These are phyloP conservation scores for Halocynthia roretzi DNA, from an alignment of 23 tunicate genomes.

Conservation along the genomic window DNA sequence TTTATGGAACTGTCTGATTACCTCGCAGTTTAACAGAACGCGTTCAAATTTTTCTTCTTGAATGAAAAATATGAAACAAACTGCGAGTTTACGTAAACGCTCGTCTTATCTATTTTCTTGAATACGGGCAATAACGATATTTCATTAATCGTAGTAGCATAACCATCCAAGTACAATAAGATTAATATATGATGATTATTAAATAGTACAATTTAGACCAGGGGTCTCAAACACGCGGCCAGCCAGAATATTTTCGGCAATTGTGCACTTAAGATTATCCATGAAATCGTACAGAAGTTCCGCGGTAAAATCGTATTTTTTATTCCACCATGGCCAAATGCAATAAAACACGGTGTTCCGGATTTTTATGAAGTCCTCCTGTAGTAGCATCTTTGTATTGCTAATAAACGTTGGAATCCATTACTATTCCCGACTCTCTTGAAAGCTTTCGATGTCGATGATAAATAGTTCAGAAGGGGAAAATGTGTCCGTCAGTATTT, in stretches of 20 bases:
- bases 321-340: conserved; percentile 22
- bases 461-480: background rate
- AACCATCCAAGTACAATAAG: no score
- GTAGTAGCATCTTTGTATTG: background rate
- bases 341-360: conserved; percentile 18
- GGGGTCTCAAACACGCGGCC: no score
- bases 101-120: no score
- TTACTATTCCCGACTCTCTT: conserved; percentile 6
- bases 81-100: no score
- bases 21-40: no score
- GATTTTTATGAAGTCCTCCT: background rate
- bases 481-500: background rate
- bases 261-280: background rate
- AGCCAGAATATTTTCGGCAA: background rate
- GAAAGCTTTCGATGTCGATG: conserved; percentile 2
- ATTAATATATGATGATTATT: no score
- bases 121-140: no score
- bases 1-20: no score
- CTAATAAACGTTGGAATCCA: conserved; percentile 8
- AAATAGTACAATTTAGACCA: no score
- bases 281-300: background rate
- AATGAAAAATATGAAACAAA: no score
- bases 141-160: no score
- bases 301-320: background rate
- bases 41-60: no score